Percentiles rank a stretch among this genome's conserved stretches.
These are phyloP conservation scores for Bursaphelenchus mucronatus DNA, from an alignment of 1,140 invertebrate species.

Conservation along the genomic window DNA sequence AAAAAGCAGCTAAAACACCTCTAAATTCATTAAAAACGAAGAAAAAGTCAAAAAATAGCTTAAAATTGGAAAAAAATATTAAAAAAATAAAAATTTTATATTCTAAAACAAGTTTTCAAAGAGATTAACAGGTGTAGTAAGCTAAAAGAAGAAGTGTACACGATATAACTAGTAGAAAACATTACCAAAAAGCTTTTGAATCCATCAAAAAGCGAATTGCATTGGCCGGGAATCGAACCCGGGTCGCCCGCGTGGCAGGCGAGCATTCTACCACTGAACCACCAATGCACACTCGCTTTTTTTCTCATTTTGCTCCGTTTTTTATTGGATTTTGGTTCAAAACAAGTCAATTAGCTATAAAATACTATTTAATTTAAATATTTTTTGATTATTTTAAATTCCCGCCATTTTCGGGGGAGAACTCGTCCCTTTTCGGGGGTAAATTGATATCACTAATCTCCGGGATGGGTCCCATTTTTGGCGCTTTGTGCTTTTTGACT, in stretches of 20 bases:
- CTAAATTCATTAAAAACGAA: background rate
- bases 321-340: background rate
- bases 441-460: too few species aligned
- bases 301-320: background rate
- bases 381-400: too few species aligned
- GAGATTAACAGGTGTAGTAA: background rate
- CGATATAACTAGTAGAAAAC: background rate
- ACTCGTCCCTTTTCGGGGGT: too few species aligned
- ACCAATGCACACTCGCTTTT: background rate
- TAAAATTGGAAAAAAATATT: background rate
- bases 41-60: background rate
- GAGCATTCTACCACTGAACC: background rate
- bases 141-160: background rate
- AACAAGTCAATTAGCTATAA: too few species aligned
- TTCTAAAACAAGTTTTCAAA: background rate
- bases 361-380: too few species aligned
- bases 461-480: too few species aligned
- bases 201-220: background rate
- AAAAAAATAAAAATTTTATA: too few species aligned
- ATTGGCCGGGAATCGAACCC: too few species aligned
- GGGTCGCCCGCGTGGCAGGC: too few species aligned
- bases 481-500: too few species aligned
- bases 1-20: background rate
- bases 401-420: too few species aligned
- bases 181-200: background rate